Base-by-base conservation (phyloP, 2,888 invertebrate genomes). In the Encarsia formosa region DNA sequence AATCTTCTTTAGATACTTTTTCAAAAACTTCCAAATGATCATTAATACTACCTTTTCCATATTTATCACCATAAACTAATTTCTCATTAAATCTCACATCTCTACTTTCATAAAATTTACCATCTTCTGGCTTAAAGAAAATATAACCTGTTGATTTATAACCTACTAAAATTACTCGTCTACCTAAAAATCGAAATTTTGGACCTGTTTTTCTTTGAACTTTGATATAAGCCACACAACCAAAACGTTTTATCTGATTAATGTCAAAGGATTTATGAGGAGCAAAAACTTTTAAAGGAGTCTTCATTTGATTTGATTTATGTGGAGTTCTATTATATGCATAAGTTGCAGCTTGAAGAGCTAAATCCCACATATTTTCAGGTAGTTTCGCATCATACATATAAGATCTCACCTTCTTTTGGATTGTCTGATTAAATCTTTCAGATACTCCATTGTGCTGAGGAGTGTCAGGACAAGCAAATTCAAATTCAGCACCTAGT, bases 351-450 rank as follows among this genome's bases (percentile, higher is more conserved):
- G 51, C 32, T 24, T 40, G 44, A 3, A 46, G 39, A 9, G 53
- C 59, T 41, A 43, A 31, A 37, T 57, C 51, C 59, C 58, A 59
- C 53, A 59, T 52, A 22, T 47, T 57, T 44, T 54, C 53, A 20
- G 54, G 56, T 19, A 50, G 44, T 50, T 49, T 56, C 6, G 46
- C 37, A 29, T 46, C 37, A n/a, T 26, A 37, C n/a, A 38, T n/a
- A 9, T 29, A 45, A 5, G 38, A 15, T 16, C 53, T 32, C 37
- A 51, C 50, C 50, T 55, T 57, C 52, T 55, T 52, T 50, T 50
- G 58, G 22, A 56, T 57, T 3, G 49, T 54, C 24, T 59, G 58
- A 45, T 60, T 60, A 22, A 58, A 58, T 23, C 57, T 22, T 31
- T 57, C 55, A 0, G 57, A 49, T 19, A 47, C 43, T 29, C 53